Evolutionary conservation across 1,140 invertebrate species (phyloP).

Genomic region (Drosophila athabasca): DNA sequence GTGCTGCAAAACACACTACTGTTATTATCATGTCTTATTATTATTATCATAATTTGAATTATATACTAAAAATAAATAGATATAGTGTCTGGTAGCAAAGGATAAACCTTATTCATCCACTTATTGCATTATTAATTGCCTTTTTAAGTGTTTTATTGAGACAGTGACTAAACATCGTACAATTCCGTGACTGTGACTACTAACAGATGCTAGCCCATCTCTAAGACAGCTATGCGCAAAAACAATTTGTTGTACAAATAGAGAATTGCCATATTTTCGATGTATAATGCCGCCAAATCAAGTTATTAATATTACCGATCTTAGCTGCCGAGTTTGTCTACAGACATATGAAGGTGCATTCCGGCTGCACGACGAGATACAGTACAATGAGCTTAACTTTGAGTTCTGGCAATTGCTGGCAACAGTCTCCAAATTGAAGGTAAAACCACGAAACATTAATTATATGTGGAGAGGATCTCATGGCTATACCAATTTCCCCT

Average conservation of each 20-base stretch:
- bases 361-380: constrained; percentile 61
- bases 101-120: too few relatives aligned
- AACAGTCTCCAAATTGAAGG: constrained; percentile 59
- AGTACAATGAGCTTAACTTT: constrained; percentile 58
- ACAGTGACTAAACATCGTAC: too few relatives aligned
- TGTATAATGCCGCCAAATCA: constrained; percentile 26
- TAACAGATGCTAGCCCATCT: too few relatives aligned
- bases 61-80: too few relatives aligned
- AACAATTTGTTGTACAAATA: neutral
- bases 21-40: too few relatives aligned
- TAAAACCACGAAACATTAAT: constrained; percentile 13
- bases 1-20: neutral
- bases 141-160: too few relatives aligned
- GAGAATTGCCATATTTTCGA: neutral
- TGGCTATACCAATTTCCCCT: neutral
- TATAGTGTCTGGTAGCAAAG: too few relatives aligned
- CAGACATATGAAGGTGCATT: constrained; percentile 42
- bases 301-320: constrained; percentile 16
- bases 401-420: constrained; percentile 58
- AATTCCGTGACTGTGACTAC: too few relatives aligned
- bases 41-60: too few relatives aligned
- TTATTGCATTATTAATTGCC: too few relatives aligned
- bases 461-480: neutral
- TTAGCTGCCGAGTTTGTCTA: constrained; percentile 64
- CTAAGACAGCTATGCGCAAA: neutral